Conservation (phyloP, 1,140 invertebrate genomes). For the Lepidurus arcticus region DNA sequence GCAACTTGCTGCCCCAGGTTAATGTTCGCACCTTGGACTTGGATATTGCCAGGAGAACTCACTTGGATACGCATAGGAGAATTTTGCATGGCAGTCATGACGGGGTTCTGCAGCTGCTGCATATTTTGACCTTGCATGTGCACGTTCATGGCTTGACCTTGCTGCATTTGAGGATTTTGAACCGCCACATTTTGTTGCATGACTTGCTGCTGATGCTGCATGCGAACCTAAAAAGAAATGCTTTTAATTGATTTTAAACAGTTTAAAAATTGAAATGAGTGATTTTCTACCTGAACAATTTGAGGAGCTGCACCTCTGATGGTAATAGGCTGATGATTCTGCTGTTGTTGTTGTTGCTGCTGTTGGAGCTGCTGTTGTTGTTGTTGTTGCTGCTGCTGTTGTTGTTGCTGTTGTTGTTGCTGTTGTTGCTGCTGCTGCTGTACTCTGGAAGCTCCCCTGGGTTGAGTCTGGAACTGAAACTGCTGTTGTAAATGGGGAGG, state of each 20-base stretch:
- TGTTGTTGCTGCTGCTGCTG: slow-evolving; percentile 47
- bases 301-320: slow-evolving; percentile 45
- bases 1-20: slow-evolving; percentile 37
- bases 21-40: slow-evolving; percentile 36
- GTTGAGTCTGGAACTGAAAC: slow-evolving; percentile 49
- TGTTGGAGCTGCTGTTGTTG: slow-evolving; percentile 49
- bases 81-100: slow-evolving; percentile 37
- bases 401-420: slow-evolving; percentile 47
- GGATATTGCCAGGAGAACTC: slow-evolving; percentile 40
- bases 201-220: slow-evolving; percentile 40
- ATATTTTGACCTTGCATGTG: slow-evolving; percentile 31
- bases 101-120: slow-evolving; percentile 34
- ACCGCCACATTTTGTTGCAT: slow-evolving; percentile 39
- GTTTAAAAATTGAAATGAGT: too few species aligned
- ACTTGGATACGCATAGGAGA: slow-evolving; percentile 42
- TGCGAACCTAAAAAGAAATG: background rate
- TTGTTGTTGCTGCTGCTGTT: slow-evolving; percentile 45
- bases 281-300: slow-evolving; percentile 42
- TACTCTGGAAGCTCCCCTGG: slow-evolving; percentile 47
- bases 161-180: slow-evolving; percentile 43
- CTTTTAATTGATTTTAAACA: background rate
- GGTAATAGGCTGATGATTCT: slow-evolving; percentile 46
- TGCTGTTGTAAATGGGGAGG: slow-evolving; percentile 49
- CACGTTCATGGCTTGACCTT: slow-evolving; percentile 11
- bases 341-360: slow-evolving; percentile 45